Evolutionary conservation across 2,888 invertebrate species (phyloP).

Genomic region (Mythimna impura): DNA sequence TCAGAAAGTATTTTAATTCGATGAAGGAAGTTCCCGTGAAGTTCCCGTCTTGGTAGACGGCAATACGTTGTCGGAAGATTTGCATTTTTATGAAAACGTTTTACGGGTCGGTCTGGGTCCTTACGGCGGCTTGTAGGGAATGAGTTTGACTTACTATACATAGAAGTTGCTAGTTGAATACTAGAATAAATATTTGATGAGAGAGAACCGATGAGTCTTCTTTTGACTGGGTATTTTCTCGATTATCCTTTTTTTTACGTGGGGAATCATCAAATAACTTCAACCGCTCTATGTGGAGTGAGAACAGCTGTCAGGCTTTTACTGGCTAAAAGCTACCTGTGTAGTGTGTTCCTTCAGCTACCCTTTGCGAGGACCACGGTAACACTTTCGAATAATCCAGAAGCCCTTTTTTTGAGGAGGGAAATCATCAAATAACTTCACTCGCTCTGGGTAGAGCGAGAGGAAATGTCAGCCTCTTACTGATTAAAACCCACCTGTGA

Average conservation of each 20-base stretch:
- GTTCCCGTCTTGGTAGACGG: constrained; percentile 73
- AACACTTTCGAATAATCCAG: too few relatives aligned
- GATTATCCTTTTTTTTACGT: background rate
- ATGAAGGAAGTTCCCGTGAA: constrained; percentile 79
- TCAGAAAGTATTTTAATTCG: constrained; percentile 86
- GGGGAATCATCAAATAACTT: too few relatives aligned
- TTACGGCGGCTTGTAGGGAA: constrained; percentile 54
- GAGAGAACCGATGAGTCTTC: constrained; percentile 1
- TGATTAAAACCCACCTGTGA: too few relatives aligned
- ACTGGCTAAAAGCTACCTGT: too few relatives aligned
- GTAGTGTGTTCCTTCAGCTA: too few relatives aligned
- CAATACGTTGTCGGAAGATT: constrained; percentile 86
- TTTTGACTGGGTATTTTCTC: background rate
- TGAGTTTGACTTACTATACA: constrained; percentile 57
- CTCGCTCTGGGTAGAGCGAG: too few relatives aligned
- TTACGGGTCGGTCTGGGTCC: constrained; percentile 73
- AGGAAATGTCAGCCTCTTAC: too few relatives aligned
- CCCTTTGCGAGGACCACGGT: too few relatives aligned
- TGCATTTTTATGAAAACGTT: constrained; percentile 89
- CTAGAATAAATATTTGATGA: constrained; percentile 42
- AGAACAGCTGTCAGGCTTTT: too few relatives aligned
- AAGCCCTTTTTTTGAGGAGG: too few relatives aligned
- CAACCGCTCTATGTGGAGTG: too few relatives aligned
- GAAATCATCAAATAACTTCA: too few relatives aligned
- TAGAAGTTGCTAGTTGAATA: constrained; percentile 41